Conservation (phyloP, 2,113 vertebrate species). For the Acanthisitta chloris region DNA sequence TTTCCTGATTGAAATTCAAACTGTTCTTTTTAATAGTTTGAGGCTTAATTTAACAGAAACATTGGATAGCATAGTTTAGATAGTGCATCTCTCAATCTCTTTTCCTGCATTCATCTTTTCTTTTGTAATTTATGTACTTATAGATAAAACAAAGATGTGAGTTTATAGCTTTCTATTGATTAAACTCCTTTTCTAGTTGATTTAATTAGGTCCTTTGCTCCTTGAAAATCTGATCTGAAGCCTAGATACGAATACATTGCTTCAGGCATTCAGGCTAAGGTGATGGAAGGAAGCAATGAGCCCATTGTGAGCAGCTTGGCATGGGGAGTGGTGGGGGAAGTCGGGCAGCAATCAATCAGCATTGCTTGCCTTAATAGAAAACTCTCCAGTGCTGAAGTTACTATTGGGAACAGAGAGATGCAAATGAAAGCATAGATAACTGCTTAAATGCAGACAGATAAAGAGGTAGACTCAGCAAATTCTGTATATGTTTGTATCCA, state of each 20-base stretch:
- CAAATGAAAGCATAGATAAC: neutral
- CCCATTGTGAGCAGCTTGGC: neutral
- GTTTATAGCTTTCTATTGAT: slow-evolving; percentile 50
- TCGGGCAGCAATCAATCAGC: neutral
- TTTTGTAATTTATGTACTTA: slow-evolving; percentile 38
- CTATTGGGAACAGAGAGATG: neutral
- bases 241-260: neutral
- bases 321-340: neutral
- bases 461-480: neutral
- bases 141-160: slow-evolving; percentile 36
- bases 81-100: neutral
- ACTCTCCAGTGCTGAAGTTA: neutral
- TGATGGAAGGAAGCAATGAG: slow-evolving; percentile 11
- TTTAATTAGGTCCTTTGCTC: slow-evolving; percentile 57
- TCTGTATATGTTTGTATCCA: neutral
- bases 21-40: neutral
- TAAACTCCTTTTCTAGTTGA: slow-evolving; percentile 36
- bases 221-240: slow-evolving; percentile 44
- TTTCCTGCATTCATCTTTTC: neutral
- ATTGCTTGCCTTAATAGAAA: neutral
- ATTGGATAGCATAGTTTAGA: neutral
- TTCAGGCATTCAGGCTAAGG: slow-evolving; percentile 19
- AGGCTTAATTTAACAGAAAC: slow-evolving; percentile 2
- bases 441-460: neutral
- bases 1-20: slow-evolving; percentile 26